phyloP scores from a whole-genome alignment of 2,113 vertebrate species.

The Melanotaenia duboulayi region DNA sequence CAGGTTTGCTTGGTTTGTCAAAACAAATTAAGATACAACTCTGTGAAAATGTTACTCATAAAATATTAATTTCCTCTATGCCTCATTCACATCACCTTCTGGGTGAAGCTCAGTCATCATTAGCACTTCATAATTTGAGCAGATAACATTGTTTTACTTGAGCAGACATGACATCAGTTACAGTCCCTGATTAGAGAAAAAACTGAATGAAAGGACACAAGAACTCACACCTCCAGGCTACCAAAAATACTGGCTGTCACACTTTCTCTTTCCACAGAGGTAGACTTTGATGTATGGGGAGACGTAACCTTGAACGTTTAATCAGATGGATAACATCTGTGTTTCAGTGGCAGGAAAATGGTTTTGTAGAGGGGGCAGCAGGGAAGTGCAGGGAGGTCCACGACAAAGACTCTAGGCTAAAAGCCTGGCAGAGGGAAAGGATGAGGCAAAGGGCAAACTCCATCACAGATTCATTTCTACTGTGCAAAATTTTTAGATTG shows the following conservation, averaged over 20 bases:
- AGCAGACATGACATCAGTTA: slow-evolving; percentile 6
- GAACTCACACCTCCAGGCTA: slow-evolving; percentile 48
- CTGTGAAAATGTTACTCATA: too few species aligned
- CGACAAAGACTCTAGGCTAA: slow-evolving; percentile 64
- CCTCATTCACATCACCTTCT: slow-evolving; percentile 36
- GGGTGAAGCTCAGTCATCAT: slow-evolving; percentile 34
- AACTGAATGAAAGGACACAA: slow-evolving; percentile 41
- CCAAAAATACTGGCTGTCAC: slow-evolving; percentile 62
- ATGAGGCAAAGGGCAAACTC: slow-evolving; percentile 48
- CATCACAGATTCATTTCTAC: slow-evolving; percentile 49
- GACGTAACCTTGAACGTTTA: slow-evolving; percentile 78
- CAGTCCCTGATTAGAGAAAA: slow-evolving; percentile 26
- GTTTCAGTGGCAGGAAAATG: slow-evolving; percentile 72
- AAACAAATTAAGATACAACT: too few species aligned
- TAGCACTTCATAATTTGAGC: slow-evolving; percentile 40
- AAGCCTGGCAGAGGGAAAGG: slow-evolving; percentile 53
- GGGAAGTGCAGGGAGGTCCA: slow-evolving; percentile 39
- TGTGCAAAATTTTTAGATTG: slow-evolving; percentile 35
- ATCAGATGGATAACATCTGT: slow-evolving; percentile 80
- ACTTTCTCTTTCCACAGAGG: slow-evolving; percentile 49
- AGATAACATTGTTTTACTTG: slow-evolving; percentile 36
- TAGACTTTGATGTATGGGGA: slow-evolving; percentile 76
- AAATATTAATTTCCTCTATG: not conserved
- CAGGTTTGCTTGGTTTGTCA: too few species aligned
- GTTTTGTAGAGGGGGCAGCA: slow-evolving; percentile 64